Evolutionary conservation across 2,888 invertebrate genomes (phyloP).

Genomic region (Caenorhabditis sp.): DNA sequence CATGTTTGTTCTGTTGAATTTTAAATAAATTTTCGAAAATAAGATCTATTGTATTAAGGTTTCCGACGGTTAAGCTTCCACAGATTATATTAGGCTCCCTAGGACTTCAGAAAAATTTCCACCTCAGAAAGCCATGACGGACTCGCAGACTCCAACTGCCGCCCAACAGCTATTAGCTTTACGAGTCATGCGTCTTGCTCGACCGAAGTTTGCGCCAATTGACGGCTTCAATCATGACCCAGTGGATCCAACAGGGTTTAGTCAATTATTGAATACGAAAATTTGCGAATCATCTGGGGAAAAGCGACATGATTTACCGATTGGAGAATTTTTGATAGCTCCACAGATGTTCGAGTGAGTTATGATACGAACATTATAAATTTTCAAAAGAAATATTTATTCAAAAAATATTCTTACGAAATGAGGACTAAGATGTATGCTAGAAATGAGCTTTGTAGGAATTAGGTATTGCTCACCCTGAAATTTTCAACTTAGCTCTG

Average conservation of each 20-base stretch:
- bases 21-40: constrained; percentile 35
- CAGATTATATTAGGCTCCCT: neutral
- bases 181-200: constrained; percentile 88
- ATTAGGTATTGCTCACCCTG: too few species aligned
- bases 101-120: neutral
- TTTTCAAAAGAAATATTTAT: neutral
- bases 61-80: neutral
- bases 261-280: constrained; percentile 16
- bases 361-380: neutral
- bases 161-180: constrained; percentile 28
- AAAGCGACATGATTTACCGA: constrained; percentile 73
- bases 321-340: constrained; percentile 87
- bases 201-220: constrained; percentile 83
- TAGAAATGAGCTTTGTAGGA: too few species aligned
- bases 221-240: constrained; percentile 84
- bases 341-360: constrained; percentile 92
- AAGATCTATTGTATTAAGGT: neutral
- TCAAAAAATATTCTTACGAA: too few species aligned
- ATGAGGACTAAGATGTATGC: too few species aligned
- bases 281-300: constrained; percentile 29
- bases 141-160: constrained; percentile 2
- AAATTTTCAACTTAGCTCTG: too few species aligned
- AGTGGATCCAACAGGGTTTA: constrained; percentile 54
- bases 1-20: constrained; percentile 26
- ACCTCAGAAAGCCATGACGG: constrained; percentile 9